Evolutionary conservation across 2,888 invertebrate species (phyloP), one percentile per base, ranked within the genome.

Genomic region (Sericinus montela): DNA sequence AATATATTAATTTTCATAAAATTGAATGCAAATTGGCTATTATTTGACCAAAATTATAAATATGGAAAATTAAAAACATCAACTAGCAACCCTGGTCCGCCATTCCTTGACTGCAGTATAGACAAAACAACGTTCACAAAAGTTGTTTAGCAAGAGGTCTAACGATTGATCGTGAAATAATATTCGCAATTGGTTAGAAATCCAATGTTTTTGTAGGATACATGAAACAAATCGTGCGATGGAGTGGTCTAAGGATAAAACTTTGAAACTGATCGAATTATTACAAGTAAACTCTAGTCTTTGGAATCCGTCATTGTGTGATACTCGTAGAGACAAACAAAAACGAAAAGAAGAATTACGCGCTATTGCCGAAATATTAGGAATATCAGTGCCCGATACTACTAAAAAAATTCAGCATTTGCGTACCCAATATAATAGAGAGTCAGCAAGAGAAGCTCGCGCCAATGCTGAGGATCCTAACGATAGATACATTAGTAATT

Each of bases 401-500:
- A 91, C 91, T 1, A 91, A 91, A 59, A 91, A 91, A 57, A 91
- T 91, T 44, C 92, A 91, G 55, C 91, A 91, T 51, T 71, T 91
- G 32, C 79, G 91, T 3, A 91, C 92, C 0, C 92, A 91, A 53
- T 91, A 91, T 57, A 91, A 91, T 59, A 83, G 92, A 5, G 91
- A 91, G 58, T 88, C 90, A 4, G 89, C 87, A 35, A 80, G 89
- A 32, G 91, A 91, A 78, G 78, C 86, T 10, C 78, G 90, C 19
- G 89, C 85, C 0, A 73, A 74, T 30, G 68, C 69, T 0, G 90
- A 90, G 45, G 90, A 89, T 3, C 90, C 91, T 7, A 84, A 84
- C 51, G 90, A 91, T 11, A 82, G 84, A 67, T 91, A 84, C 53
- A 62, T 86, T 19, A 87, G 87, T 59, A 87, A 85, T 58, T 88